phyloP scores from a whole-genome alignment of 35 echinoderm and acorn worm species.

The Diadema setosum region DNA sequence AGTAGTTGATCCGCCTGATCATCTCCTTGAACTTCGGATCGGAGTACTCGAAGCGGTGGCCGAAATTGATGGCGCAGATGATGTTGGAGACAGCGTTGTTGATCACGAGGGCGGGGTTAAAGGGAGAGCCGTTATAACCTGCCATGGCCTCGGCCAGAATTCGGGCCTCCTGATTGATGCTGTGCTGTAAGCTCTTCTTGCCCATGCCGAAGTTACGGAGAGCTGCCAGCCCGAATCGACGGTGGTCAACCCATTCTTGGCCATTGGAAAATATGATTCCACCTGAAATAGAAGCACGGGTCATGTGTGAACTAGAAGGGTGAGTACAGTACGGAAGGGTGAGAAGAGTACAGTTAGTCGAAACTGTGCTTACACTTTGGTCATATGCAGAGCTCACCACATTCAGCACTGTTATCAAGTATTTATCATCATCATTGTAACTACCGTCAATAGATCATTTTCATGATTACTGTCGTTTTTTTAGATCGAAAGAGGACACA shows the following conservation, averaged over 20 bases:
- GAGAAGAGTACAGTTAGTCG: neutral
- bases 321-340: neutral
- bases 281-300: too few relatives aligned
- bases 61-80: constrained; percentile 59
- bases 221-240: constrained; percentile 22
- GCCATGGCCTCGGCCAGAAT: neutral
- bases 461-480: neutral
- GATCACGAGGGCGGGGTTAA: constrained; percentile 15
- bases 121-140: neutral
- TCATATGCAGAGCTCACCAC: neutral
- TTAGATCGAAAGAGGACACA: neutral
- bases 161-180: constrained; percentile 42
- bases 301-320: too few relatives aligned
- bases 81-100: constrained; percentile 66
- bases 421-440: neutral
- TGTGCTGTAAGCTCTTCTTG: constrained; percentile 48
- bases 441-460: neutral
- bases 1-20: neutral
- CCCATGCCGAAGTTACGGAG: constrained; percentile 38
- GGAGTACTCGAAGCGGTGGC: constrained; percentile 42
- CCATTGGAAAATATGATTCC: constrained; percentile 16
- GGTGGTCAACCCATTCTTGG: neutral
- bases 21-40: constrained; percentile 44
- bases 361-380: neutral
- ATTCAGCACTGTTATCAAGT: neutral